phyloP scores from a whole-genome alignment of 2,888 invertebrate genomes.

The Teleogryllus oceanicus region DNA sequence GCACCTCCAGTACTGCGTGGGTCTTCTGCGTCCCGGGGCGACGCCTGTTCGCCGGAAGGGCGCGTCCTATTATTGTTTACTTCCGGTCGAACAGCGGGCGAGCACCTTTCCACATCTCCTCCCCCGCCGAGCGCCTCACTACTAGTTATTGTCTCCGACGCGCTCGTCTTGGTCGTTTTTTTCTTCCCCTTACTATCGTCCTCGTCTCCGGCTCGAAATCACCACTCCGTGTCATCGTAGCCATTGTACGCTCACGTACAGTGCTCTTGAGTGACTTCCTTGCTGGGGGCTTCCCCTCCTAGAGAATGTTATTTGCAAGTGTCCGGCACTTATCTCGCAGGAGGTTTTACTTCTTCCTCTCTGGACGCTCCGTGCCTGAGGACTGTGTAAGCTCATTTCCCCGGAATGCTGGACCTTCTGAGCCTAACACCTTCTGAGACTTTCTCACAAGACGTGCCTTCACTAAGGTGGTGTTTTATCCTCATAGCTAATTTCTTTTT shows the following conservation, averaged over 20 bases:
- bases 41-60: background rate
- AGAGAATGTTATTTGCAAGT: too few relatives aligned
- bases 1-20: background rate
- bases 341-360: too few relatives aligned
- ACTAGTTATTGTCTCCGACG: background rate
- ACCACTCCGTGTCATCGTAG: background rate
- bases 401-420: too few relatives aligned
- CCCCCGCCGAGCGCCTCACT: background rate
- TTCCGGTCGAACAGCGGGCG: background rate
- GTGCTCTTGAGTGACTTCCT: too few relatives aligned
- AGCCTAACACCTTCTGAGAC: too few relatives aligned
- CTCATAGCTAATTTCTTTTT: too few relatives aligned
- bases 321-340: too few relatives aligned
- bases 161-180: background rate
- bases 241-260: background rate
- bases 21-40: background rate
- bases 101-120: background rate
- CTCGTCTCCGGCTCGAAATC: background rate
- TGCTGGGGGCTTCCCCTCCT: too few relatives aligned
- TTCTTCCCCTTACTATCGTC: background rate
- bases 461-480: too few relatives aligned
- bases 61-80: slow-evolving; percentile 1
- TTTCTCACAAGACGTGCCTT: too few relatives aligned
- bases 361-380: too few relatives aligned
- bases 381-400: too few relatives aligned